Evolutionary conservation across 2,797 vertebrate genomes (phyloP).

Genomic region (Sparidentex hasta): DNA sequence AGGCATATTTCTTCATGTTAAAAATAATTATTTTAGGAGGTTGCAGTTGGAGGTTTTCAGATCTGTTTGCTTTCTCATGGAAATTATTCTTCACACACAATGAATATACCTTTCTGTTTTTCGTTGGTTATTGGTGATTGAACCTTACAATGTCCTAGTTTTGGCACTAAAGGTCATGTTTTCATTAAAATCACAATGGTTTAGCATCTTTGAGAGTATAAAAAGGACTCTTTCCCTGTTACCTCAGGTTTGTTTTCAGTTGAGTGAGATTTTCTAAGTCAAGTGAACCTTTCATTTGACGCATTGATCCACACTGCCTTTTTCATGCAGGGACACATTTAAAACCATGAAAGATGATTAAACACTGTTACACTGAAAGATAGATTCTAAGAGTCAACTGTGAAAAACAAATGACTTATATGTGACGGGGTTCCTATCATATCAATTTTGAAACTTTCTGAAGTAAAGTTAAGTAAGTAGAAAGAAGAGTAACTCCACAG

Average conservation of each 20-base stretch:
- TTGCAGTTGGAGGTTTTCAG: too few relatives aligned
- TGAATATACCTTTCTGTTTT: too few relatives aligned
- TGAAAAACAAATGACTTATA: neutral
- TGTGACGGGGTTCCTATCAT: neutral
- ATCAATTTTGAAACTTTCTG: neutral
- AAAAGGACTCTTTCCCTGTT: neutral
- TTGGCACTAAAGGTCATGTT: neutral
- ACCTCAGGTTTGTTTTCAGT: too few relatives aligned
- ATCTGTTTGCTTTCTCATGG: too few relatives aligned
- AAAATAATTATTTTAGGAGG: too few relatives aligned
- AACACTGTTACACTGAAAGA: neutral
- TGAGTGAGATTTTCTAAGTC: neutral
- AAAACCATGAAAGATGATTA: neutral
- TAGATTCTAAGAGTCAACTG: neutral
- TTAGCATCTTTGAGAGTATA: too few relatives aligned
- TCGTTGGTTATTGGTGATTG: too few relatives aligned
- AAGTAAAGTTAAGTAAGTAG: neutral
- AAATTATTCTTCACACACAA: too few relatives aligned
- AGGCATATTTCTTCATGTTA: too few relatives aligned
- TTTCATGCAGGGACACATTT: too few relatives aligned
- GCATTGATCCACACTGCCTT: neutral
- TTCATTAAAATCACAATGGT: too few relatives aligned
- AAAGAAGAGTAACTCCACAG: neutral
- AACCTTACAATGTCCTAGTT: too few relatives aligned
- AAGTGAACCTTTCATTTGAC: neutral